Evolutionary conservation across 2,797 vertebrate genomes (phyloP), one percentile per base, ranked within the genome.

Genomic region (Anniella stebbinsi): DNA sequence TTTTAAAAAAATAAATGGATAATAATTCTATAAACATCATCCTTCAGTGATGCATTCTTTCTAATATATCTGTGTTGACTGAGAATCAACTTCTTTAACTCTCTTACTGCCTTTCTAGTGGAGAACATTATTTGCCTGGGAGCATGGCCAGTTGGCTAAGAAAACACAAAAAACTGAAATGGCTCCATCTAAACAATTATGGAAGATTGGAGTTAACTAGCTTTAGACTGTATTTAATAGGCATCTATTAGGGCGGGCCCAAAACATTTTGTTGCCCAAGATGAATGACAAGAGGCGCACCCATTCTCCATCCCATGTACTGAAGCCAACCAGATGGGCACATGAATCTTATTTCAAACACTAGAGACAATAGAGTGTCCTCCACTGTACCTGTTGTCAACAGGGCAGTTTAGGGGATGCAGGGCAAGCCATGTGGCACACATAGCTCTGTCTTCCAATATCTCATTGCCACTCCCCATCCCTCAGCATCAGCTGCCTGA

Each of bases 191-290:
- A 92, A 70, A n/a, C 12, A 80, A 88, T 88, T 72, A 28, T 93
- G 36, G 84, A 83, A 84, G 25, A 84, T 51, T 92, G 84, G 60
- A 91, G 75, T 90, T 54, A 41, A 89, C 51, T 77, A 72, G 54
- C 33, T 85, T 60, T 88, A 77, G 75, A 90, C 90, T 84, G 15
- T 30, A 92, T 78, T 38, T 67, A 84, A 30, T 23, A 12, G 51
- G 15, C 15, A 78, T 60, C 66, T 21, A 72, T 57, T 77, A 93
- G 75, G 60, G 73, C 18, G 18, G 7, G 36, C 38, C 70, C 30
- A 1, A 48, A 45, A 70, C 21, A n/a, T 51, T n/a, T 84, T 23
- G 30, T 30, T 84, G 11, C 33, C 41, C 67, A 30, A 23, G 38
- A 36, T 6, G 57, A 76, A 38, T 30, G n/a, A 3, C 10, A 45